Evolutionary conservation across 2,888 invertebrate species (phyloP).

Genomic region (Antheraea assamensis): DNA sequence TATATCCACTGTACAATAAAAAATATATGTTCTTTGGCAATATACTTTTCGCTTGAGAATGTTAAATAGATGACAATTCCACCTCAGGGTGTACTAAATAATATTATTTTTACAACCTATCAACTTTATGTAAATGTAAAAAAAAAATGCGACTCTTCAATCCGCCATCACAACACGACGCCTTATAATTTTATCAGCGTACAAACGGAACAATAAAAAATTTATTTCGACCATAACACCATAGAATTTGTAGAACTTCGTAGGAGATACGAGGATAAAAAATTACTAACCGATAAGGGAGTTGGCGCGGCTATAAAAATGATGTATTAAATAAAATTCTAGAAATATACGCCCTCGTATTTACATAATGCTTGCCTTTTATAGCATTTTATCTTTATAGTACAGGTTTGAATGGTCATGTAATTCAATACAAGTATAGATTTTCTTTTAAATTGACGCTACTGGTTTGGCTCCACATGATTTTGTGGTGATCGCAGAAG

Average conservation of each 20-base stretch:
- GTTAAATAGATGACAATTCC: no score
- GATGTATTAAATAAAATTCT: slow-evolving; percentile 56
- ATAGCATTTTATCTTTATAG: slow-evolving; percentile 10
- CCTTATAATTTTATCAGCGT: slow-evolving; percentile 42
- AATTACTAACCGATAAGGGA: slow-evolving; percentile 41
- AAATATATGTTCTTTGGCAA: no score
- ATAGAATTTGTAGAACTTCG: slow-evolving; percentile 41
- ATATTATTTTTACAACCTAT: background rate
- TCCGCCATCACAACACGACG: background rate
- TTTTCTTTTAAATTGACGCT: no score
- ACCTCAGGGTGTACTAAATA: no score
- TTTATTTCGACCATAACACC: slow-evolving; percentile 52
- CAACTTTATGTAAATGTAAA: slow-evolving; percentile 3
- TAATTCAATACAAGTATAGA: background rate
- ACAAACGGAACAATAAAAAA: slow-evolving; percentile 57
- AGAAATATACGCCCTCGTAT: slow-evolving; percentile 32
- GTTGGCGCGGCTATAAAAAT: slow-evolving; percentile 50
- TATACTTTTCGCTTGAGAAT: no score
- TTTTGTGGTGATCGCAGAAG: no score
- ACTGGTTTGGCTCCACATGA: no score
- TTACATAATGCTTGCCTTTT: slow-evolving; percentile 36
- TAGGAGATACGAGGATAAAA: slow-evolving; percentile 45
- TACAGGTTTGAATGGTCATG: background rate
- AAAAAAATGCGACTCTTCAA: background rate
- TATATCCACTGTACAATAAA: no score